Evolutionary conservation across 2,113 vertebrate genomes (phyloP), one percentile per base, ranked within the genome.

Genomic region (Podarcis raffonei): DNA sequence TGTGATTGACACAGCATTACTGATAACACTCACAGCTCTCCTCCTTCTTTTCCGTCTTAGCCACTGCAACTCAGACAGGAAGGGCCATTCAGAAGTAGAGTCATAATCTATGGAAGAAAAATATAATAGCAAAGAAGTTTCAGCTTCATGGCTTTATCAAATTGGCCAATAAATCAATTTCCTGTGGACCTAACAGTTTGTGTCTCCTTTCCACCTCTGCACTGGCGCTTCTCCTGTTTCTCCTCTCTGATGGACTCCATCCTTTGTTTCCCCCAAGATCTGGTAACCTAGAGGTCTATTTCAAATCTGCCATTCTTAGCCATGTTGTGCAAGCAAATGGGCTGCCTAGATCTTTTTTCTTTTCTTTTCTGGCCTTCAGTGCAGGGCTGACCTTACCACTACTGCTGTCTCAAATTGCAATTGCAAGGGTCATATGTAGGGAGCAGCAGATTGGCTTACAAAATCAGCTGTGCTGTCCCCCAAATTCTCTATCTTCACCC

Each of bases 41-140:
- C 98, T 99, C 97, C 97, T 95, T 91, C 97, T 98, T 95, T 74
- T 98, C 91, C 95, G 98, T 90, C 93, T 97, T 92, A 99, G 95
- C 98, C 98, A 99, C 91, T 97, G 97, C 80, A 98, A 96, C 91
- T 98, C 98, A 90, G 96, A 93, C 2, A 97, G 90, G 80, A 97
- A 94, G 88, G 98, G 97, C 95, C 98, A 97, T 90, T 97, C 96
- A 5, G 96, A 97, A 89, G 95, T 94, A 84, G 97, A 95, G 93
- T 96, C 97, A 87, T 95, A 88, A 81, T 93, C 98, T 99, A 96
- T 68, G 90, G 20, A 92, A 95, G 91, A 91, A 72, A 90, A 91
- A 95, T 90, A 84, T 59, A 23, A 93, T 39, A 89, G 32, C 62
- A 80, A 48, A 53, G 42, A 86, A 69, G 4, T 79, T 87, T 79